These are phyloP conservation scores for Drosophila limbata DNA, from an alignment of 2,888 invertebrate genomes.

Conservation along the genomic window DNA sequence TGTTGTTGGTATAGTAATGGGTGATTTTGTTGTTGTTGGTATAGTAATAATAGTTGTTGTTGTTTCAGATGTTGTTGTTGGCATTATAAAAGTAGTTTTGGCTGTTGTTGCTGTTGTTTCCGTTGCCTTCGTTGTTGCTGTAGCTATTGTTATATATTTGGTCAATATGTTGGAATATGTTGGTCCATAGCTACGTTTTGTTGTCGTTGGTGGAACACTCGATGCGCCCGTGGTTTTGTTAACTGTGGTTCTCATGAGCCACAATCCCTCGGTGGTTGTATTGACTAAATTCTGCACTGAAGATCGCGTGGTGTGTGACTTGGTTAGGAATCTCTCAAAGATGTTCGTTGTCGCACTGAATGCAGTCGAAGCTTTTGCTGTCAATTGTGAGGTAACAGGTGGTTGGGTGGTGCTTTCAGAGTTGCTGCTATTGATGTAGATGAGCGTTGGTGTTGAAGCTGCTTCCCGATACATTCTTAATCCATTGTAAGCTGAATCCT, in stretches of 20 bases:
- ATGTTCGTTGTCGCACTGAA: constrained; percentile 19
- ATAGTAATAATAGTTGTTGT: neutral
- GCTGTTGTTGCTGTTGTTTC: neutral
- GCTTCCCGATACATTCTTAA: no score
- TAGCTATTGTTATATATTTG: neutral
- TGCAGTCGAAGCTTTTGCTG: neutral
- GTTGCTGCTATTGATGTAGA: neutral
- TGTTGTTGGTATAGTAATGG: neutral
- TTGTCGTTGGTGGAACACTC: neutral
- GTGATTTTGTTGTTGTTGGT: neutral
- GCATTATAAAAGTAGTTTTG: neutral
- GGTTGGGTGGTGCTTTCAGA: neutral
- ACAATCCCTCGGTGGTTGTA: constrained; percentile 7
- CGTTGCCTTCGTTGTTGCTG: neutral
- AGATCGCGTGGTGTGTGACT: neutral
- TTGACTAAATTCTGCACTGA: neutral
- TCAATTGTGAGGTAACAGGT: neutral
- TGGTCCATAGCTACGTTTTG: neutral
- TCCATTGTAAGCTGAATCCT: neutral
- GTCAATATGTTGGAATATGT: constrained; percentile 2
- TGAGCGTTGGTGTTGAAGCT: neutral
- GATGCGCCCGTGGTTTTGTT: neutral
- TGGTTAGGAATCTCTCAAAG: constrained; percentile 18
- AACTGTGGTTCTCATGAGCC: neutral
- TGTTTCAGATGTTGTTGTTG: neutral